These are phyloP conservation scores for Leptopilina clavipes DNA, from an alignment of 1,140 invertebrate genomes.

Conservation along the genomic window DNA sequence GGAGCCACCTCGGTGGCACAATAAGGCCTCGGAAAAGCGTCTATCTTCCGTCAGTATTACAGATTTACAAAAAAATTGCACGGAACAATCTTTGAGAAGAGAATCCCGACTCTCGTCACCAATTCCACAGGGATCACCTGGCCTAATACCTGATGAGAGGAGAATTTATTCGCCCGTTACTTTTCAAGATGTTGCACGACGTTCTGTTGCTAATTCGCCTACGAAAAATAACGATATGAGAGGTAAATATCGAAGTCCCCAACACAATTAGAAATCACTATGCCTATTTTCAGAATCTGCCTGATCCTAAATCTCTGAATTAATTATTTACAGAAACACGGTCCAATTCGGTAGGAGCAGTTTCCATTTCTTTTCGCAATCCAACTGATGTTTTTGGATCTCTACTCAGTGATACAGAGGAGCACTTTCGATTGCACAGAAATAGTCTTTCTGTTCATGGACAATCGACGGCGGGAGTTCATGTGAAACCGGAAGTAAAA, in stretches of 20 bases:
- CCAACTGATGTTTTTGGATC: slow-evolving; percentile 75
- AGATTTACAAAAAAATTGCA: slow-evolving; percentile 48
- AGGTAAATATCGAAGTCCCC: slow-evolving; percentile 67
- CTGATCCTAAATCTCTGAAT: background rate
- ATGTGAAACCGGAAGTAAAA: slow-evolving; percentile 58
- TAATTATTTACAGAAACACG: slow-evolving; percentile 69
- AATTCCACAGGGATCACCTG: slow-evolving; percentile 52
- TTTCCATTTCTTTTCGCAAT: slow-evolving; percentile 68
- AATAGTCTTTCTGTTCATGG: slow-evolving; percentile 59
- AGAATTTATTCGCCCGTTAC: slow-evolving; percentile 88
- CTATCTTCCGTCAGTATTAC: slow-evolving; percentile 49
- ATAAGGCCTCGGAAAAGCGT: slow-evolving; percentile 58
- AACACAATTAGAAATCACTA: background rate
- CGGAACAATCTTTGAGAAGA: slow-evolving; percentile 58
- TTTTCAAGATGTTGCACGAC: slow-evolving; percentile 86
- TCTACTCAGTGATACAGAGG: slow-evolving; percentile 76
- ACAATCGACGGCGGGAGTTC: slow-evolving; percentile 45
- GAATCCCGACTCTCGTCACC: slow-evolving; percentile 61
- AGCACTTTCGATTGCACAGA: slow-evolving; percentile 76
- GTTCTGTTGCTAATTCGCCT: slow-evolving; percentile 85
- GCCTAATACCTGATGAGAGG: slow-evolving; percentile 74
- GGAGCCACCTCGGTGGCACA: slow-evolving; percentile 71
- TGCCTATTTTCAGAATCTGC: no score
- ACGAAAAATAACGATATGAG: slow-evolving; percentile 70
- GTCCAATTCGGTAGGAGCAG: slow-evolving; percentile 78